Conservation (phyloP, 2,888 invertebrate species). For the Dione juno region DNA sequence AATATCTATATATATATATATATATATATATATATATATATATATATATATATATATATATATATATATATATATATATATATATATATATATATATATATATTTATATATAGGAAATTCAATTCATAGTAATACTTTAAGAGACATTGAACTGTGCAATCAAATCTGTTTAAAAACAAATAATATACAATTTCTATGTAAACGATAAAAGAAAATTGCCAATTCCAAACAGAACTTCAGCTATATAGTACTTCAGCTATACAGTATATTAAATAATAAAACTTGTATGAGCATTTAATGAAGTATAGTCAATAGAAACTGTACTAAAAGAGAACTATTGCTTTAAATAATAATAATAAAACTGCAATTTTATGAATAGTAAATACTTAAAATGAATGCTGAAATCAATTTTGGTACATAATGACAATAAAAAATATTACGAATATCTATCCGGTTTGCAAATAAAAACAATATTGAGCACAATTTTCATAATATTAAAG, state of each 20-base stretch:
- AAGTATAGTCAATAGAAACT: slow-evolving; percentile 62
- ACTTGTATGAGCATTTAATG: slow-evolving; percentile 60
- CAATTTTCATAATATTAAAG: no score
- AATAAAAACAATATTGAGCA: no score
- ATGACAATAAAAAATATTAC: no score
- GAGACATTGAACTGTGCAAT: not conserved
- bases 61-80: no score
- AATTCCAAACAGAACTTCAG: slow-evolving; percentile 45
- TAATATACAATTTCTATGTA: not conserved
- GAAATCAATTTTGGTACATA: no score
- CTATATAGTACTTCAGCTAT: slow-evolving; percentile 44
- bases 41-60: no score
- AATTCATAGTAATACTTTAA: not conserved
- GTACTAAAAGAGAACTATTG: slow-evolving; percentile 66
- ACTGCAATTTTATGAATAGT: slow-evolving; percentile 11
- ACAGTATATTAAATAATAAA: slow-evolving; percentile 49
- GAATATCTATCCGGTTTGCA: no score
- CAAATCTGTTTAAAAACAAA: not conserved
- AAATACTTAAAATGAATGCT: no score
- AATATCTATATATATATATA: no score
- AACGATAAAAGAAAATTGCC: slow-evolving; percentile 10
- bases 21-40: no score
- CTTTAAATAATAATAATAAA: slow-evolving; percentile 67
- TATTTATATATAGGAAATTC: no score
- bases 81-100: no score